Conservation (phyloP, 2,113 vertebrate genomes). For the Eulacestoma nigropectus region DNA sequence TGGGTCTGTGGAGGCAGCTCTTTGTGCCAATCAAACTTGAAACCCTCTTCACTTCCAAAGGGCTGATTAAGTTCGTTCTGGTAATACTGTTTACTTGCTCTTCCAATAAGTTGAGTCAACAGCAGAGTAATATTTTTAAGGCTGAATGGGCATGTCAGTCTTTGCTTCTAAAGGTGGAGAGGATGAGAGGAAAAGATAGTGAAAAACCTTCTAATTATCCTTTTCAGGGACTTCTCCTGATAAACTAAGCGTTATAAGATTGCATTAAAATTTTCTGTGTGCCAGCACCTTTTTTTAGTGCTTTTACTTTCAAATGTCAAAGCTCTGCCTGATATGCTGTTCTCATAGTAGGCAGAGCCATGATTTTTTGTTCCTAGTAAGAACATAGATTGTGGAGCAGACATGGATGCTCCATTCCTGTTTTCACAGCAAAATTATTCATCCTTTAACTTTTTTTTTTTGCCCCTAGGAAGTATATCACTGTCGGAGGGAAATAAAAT, state of each 20-base stretch:
- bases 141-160: not conserved
- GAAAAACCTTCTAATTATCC: not conserved
- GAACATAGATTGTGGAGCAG: not conserved
- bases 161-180: not conserved
- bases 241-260: not conserved
- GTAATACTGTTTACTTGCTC: not conserved
- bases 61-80: not conserved
- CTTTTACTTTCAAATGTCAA: not conserved
- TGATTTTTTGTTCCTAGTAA: not conserved
- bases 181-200: not conserved
- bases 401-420: not conserved
- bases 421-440: not conserved
- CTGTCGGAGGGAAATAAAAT: constrained; percentile 91
- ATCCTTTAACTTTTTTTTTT: not conserved
- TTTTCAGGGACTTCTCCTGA: not conserved
- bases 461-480: constrained; percentile 85
- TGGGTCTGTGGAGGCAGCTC: not conserved
- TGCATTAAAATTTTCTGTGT: not conserved
- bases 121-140: not conserved
- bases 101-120: not conserved
- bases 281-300: not conserved
- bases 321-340: not conserved
- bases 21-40: not conserved
- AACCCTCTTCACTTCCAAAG: not conserved
- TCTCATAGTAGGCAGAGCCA: not conserved